These are phyloP conservation scores for Temnothorax rugatulus DNA, from an alignment of 2,888 invertebrate species.

Conservation along the genomic window DNA sequence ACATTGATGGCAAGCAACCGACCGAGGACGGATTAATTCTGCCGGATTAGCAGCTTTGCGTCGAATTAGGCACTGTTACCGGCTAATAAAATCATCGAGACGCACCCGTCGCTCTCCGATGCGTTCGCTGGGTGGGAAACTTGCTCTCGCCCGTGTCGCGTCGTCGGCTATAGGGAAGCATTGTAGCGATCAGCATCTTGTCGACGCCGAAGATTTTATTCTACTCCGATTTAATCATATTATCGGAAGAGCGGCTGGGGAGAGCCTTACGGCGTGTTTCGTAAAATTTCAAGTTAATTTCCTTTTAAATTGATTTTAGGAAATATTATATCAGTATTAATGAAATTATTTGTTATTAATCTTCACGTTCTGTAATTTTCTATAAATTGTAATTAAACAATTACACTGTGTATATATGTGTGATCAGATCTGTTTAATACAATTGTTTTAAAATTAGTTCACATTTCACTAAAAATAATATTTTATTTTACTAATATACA, in stretches of 20 bases:
- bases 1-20: constrained; percentile 85
- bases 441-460: not conserved
- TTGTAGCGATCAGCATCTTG: constrained; percentile 50
- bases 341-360: not conserved
- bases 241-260: not conserved
- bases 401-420: not conserved
- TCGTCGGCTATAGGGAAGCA: constrained; percentile 25
- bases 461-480: not conserved
- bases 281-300: not conserved
- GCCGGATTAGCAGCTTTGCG: constrained; percentile 85
- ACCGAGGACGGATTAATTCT: constrained; percentile 85
- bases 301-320: not conserved
- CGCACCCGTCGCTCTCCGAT: constrained; percentile 53
- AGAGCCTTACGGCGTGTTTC: not conserved
- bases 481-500: not conserved
- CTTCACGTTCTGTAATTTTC: not conserved
- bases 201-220: constrained; percentile 37
- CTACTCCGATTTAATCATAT: constrained; percentile 7
- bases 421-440: not conserved
- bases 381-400: not conserved
- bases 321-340: not conserved
- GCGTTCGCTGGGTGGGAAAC: constrained; percentile 41
- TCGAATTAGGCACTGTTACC: constrained; percentile 76
- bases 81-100: constrained; percentile 76
- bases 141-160: constrained; percentile 4